Percentiles rank a stretch among this genome's conserved stretches.
Conservation (phyloP, 2,797 vertebrate species). For the Clarias platycephalus region DNA sequence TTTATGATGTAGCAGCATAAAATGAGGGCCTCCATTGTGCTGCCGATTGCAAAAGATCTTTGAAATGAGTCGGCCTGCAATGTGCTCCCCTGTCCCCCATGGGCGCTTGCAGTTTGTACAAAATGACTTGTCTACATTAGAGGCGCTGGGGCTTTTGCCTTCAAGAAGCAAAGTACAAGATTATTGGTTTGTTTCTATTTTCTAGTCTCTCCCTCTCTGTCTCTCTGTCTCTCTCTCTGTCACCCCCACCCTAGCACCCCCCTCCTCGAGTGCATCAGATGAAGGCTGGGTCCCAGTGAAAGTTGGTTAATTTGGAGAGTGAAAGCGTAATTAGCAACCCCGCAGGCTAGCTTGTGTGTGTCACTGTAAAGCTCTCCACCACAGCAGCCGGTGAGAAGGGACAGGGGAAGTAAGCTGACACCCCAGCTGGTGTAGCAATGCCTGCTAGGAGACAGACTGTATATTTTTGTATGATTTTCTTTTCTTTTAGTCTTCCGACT, state of each 20-base stretch:
- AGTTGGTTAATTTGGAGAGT: conserved; percentile 95
- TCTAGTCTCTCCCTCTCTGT: conserved; percentile 61
- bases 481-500: conserved; percentile 5
- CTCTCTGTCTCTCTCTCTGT: conserved; percentile 16
- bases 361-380: conserved; percentile 82
- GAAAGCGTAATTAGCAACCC: conserved; percentile 95
- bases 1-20: conserved; percentile 98
- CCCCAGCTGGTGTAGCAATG: conserved; percentile 6
- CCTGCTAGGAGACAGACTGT: conserved; percentile 13
- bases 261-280: conserved; percentile 77
- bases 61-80: conserved; percentile 77
- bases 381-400: conserved; percentile 28
- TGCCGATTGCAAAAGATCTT: conserved; percentile 86
- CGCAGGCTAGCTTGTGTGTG: conserved; percentile 79
- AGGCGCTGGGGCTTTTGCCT: conserved; percentile 76
- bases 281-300: conserved; percentile 91
- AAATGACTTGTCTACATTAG: conserved; percentile 79
- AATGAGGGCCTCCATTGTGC: conserved; percentile 92
- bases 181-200: conserved; percentile 91
- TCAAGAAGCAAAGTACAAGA: conserved; percentile 83
- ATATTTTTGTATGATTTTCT: conserved; percentile 23
- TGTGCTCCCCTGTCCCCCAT: conserved; percentile 72
- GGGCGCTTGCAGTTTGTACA: conserved; percentile 75
- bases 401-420: conserved; percentile 18
- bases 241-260: conserved; percentile 56